Base-by-base conservation (phyloP, 92 coral and sea anemone genomes). In the Zoanthus sansibaricus region DNA sequence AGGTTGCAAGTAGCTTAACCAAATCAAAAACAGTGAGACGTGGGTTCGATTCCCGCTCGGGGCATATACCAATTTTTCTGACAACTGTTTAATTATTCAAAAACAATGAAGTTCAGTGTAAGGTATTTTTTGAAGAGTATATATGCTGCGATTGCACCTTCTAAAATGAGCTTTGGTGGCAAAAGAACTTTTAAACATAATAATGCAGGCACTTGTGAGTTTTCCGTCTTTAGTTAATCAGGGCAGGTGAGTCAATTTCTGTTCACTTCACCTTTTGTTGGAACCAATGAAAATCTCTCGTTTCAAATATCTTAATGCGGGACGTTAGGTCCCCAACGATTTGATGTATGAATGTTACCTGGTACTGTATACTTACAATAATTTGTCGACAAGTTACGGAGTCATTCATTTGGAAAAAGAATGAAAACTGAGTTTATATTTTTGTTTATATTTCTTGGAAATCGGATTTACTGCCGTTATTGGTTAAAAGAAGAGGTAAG, bases 191-290 rank as follows among this genome's bases (percentile, higher is more conserved):
- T 69, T 3, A 44, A 21, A 9, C 42, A 14, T 72, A 13, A 10
- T 62, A 20, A 62, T 62, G 25, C 21, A 7, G 77, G 30, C 9
- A 9, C 21, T 10, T 72, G 56, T 21, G 17, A 14, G 14, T 72
- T 12, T 45, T 71, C 30, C 14, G 37, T 31, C 11, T 9, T 14
- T 15, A 12, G 33, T 49, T 14, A 21, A 71, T 25, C 76, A 6
- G 49, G 37, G 37, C 76, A 72, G 77, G 30, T 72, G 77, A 72
- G 17, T 33, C 77, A 72, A 72, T 33, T 21, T 72, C 17, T 31
- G 77, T 44, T 11, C 33, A 10, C 20, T 31, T 12, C 76, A 33
- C 9, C 44, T 44, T 33, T 72, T 17, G 77, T 72, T 3, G 44
- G 1, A 72, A 55, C 77, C 77, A 72, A 72, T 72, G 77, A 72